Evolutionary conservation across 2,888 invertebrate genomes (phyloP), one percentile per base, ranked within the genome.

Genomic region (Anoncus sp.): DNA sequence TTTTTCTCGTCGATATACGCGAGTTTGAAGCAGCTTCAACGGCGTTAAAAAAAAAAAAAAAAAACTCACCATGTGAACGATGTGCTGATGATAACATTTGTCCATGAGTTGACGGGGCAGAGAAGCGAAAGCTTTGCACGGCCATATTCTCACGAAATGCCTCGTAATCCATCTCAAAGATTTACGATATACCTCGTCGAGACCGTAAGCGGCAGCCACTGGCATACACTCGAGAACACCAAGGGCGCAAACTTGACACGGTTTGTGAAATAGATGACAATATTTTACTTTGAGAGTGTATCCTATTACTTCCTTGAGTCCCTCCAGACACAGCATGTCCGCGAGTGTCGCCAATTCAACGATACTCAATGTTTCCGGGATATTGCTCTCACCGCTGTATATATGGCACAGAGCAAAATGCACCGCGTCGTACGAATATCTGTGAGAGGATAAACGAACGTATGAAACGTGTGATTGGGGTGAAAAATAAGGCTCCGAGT

Each of bases 241-340:
- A 55, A 96, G 95, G 18, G 96, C 95, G 91, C 98, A 98, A 38
- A 96, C 95, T 55, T 96, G 94, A 90, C 98, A 99, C 0, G 98
- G 98, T 95, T 96, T 96, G 89, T 99, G 98, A 90, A 99, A 98
- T 90, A 97, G 95, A 91, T 99, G 98, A 89, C 98, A 98, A 90
- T 97, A 97, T 90, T 97, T 96, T 20, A 95, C 94, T 91, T 97
- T 97, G 38, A 98, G 92, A 0, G 97, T 96, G 85, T 97, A 96
- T 87, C 96, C 96, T 1, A 98, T 97, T 2, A 98, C 97, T 92
- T 98, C 97, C 88, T 97, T 98, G 4, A 99, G 93, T 0, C 98
- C 98, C 90, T 98, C 98, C 22, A 98, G 91, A 7, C 97, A 96
- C 66, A 98, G 92, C 94, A 98, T 96, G 91, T 98, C 98, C 0